Percentiles rank a stretch among this genome's conserved stretches.
These are phyloP conservation scores for Harpalus rufipes DNA, from an alignment of 2,888 invertebrate genomes.

Conservation along the genomic window DNA sequence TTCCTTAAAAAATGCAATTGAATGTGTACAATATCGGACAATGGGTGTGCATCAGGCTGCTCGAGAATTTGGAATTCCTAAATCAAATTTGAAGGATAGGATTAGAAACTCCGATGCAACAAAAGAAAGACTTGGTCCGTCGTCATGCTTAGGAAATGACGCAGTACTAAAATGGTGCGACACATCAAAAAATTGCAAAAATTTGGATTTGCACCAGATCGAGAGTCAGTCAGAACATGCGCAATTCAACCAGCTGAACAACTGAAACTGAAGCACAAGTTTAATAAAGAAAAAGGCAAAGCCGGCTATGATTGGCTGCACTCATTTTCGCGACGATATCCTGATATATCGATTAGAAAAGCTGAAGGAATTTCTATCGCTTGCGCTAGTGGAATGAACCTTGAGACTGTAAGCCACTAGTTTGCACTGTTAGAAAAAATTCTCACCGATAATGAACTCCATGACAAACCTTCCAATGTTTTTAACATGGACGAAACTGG, in stretches of 20 bases:
- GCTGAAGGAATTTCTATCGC: conserved; percentile 61
- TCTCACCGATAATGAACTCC: conserved; percentile 5
- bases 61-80: conserved; percentile 17
- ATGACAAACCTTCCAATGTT: conserved; percentile 22
- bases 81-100: background rate
- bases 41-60: conserved; percentile 15
- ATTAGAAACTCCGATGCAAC: conserved; percentile 6
- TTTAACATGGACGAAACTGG: conserved; percentile 18
- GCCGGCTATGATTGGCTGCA: conserved; percentile 56
- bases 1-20: background rate
- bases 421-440: conserved; percentile 42
- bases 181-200: conserved; percentile 29
- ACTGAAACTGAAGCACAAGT: conserved; percentile 62
- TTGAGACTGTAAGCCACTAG: conserved; percentile 58
- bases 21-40: background rate
- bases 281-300: conserved; percentile 61
- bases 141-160: conserved; percentile 17
- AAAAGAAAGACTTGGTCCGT: conserved; percentile 27
- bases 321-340: conserved; percentile 53
- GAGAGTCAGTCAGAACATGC: background rate
- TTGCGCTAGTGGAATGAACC: conserved; percentile 60
- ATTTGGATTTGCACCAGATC: conserved; percentile 22
- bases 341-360: conserved; percentile 56
- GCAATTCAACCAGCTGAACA: conserved; percentile 59
- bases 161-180: background rate